Conservation (phyloP, 2,888 invertebrate species). For the Scaptomyza tumidula region DNA sequence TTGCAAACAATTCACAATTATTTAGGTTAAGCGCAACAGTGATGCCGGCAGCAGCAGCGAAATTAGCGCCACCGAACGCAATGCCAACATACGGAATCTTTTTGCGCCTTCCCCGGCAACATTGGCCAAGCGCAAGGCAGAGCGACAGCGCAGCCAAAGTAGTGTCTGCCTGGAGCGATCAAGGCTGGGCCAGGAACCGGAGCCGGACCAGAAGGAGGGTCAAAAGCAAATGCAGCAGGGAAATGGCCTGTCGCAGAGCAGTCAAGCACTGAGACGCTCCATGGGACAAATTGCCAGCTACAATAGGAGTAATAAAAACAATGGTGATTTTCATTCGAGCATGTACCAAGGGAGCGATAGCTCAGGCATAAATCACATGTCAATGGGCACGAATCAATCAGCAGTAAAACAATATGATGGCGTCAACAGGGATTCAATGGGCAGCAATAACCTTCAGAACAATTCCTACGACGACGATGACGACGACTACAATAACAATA, state of each 20-base stretch:
- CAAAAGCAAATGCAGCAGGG: slow-evolving; percentile 9
- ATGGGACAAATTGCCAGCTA: slow-evolving; percentile 66
- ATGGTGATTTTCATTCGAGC: slow-evolving; percentile 43
- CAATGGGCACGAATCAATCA: slow-evolving; percentile 75
- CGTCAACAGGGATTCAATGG: slow-evolving; percentile 46
- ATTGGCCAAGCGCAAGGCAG: slow-evolving; percentile 60
- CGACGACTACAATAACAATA: slow-evolving; percentile 1
- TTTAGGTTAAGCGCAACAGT: slow-evolving; percentile 75
- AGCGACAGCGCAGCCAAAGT: slow-evolving; percentile 66
- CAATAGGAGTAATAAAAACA: slow-evolving; percentile 46
- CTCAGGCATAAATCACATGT: slow-evolving; percentile 75
- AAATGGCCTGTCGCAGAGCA: slow-evolving; percentile 27
- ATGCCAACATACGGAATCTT: slow-evolving; percentile 79
- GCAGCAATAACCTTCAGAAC: slow-evolving; percentile 40
- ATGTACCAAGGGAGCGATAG: slow-evolving; percentile 25
- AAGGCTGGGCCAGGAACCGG: slow-evolving; percentile 28
- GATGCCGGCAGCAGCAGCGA: slow-evolving; percentile 52
- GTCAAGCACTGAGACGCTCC: slow-evolving; percentile 57
- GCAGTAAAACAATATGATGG: slow-evolving; percentile 67
- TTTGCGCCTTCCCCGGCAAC: slow-evolving; percentile 69
- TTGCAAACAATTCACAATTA: slow-evolving; percentile 66
- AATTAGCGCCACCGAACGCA: slow-evolving; percentile 70
- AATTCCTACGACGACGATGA: slow-evolving; percentile 32
- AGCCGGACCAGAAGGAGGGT: neutral
- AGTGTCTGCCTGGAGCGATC: slow-evolving; percentile 65